These are phyloP conservation scores for Ceratosolen solmsi DNA, from an alignment of 1,140 invertebrate species.

Conservation along the genomic window DNA sequence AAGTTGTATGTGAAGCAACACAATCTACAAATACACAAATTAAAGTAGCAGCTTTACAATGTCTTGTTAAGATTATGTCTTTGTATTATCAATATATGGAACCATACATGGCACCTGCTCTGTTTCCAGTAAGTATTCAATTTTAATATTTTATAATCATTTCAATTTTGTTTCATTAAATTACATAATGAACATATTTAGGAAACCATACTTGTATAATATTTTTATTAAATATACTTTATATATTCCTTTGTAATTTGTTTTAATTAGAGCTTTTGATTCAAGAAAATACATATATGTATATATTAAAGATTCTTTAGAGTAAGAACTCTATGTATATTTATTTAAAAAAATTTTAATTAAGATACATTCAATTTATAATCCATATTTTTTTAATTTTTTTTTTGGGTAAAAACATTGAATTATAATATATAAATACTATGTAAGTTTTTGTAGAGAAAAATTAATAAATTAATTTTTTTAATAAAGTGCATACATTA, in stretches of 20 bases:
- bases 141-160: not conserved
- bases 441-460: too few relatives aligned
- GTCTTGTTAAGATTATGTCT: conserved; percentile 98
- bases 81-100: conserved; percentile 99
- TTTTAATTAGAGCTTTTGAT: not conserved
- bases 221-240: not conserved
- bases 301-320: too few relatives aligned
- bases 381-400: too few relatives aligned
- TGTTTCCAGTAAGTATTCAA: conserved; percentile 87
- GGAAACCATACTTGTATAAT: not conserved
- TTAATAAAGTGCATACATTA: too few relatives aligned
- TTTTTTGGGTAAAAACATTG: too few relatives aligned
- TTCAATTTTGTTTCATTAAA: not conserved
- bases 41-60: conserved; percentile 96
- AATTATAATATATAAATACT: too few relatives aligned
- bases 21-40: conserved; percentile 90
- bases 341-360: too few relatives aligned
- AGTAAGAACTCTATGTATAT: too few relatives aligned
- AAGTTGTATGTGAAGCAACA: conserved; percentile 96
- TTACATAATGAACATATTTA: not conserved
- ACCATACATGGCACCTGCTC: conserved; percentile 96
- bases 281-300: too few relatives aligned
- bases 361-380: too few relatives aligned
- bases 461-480: too few relatives aligned
- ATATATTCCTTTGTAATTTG: too few relatives aligned